Evolutionary conservation across 2,888 invertebrate genomes (phyloP), one percentile per base, ranked within the genome.

Genomic region (Mesoligia furuncula): DNA sequence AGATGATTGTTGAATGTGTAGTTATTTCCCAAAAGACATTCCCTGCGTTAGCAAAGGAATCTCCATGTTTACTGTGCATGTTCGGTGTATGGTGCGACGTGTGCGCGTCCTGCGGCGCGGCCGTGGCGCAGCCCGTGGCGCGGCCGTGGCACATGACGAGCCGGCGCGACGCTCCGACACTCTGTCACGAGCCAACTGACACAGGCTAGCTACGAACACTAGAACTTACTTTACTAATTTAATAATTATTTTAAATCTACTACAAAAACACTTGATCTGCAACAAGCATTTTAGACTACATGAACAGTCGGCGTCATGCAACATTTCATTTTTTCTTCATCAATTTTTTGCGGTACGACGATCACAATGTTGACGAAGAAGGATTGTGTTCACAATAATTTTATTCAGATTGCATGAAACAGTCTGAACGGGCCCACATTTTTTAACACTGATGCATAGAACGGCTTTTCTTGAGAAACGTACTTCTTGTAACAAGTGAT

Each of bases 151-250:
- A 62, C 17, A 79, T 77, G 80, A 62, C 80, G 54, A 70, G 72
- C 42, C 13, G 72, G 77, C 80, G 80, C 80, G 36, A 45, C 72
- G 51, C 80, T 42, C 27, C 61, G 62, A 62, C 80, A 80, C 80
- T 70, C 62, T 72, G 77, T 71, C 77, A 72, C n/a, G 62, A 72
- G 72, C 62, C 45, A 62, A 27, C 51, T 17, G 24, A 36, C 54
- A 45, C 54, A 51, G 13, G 3, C 17, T 24, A 36, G 62, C 17
- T 27, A 9, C 7, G 0, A 13, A 27, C 72, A 80, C 62, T 45
- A 15, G 39, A 4, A 62, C 61, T 39, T 36, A 71, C 39, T 39
- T 31, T 54, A 54, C 24, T 54, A 54, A 15, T 13, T 36, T 9
- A 68, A 24, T 15, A 24, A 2, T 24, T 9, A 31, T 54, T 51